Evolutionary conservation across 2,797 vertebrate genomes (phyloP).

Genomic region (Poliocrania exsul): DNA sequence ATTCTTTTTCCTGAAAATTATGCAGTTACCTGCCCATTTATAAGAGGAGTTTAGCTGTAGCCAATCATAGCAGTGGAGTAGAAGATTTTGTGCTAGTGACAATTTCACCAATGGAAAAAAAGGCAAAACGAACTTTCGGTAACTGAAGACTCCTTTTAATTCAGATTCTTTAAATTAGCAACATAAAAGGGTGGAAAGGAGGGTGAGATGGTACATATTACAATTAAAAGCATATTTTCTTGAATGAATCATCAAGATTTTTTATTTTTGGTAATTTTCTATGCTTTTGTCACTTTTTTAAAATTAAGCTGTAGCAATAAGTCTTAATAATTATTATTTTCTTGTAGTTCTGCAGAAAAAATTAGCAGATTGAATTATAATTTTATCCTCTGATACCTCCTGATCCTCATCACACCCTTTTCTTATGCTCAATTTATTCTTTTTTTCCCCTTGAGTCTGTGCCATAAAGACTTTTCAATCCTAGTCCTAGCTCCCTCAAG

Average conservation of each 20-base stretch:
- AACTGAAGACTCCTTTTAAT: background rate
- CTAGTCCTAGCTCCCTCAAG: slow-evolving; percentile 19
- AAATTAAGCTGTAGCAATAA: background rate
- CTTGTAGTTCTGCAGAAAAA: background rate
- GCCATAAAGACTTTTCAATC: slow-evolving; percentile 28
- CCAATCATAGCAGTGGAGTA: background rate
- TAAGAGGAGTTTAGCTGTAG: background rate
- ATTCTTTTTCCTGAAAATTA: background rate
- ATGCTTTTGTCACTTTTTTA: background rate
- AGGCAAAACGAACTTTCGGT: background rate
- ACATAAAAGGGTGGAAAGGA: background rate
- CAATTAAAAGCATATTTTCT: background rate
- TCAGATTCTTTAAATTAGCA: background rate
- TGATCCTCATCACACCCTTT: slow-evolving; percentile 27
- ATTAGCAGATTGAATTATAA: slow-evolving; percentile 21
- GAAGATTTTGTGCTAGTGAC: background rate
- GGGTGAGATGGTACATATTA: background rate
- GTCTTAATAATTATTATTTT: background rate
- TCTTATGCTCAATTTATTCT: slow-evolving; percentile 26
- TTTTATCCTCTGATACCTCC: slow-evolving; percentile 31
- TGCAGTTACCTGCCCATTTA: background rate
- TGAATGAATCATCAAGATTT: background rate
- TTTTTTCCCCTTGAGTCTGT: background rate
- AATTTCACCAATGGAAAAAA: background rate
- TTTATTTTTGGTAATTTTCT: background rate